phyloP scores from a whole-genome alignment of 2,113 vertebrate species.

The Lamprologus ornatipinnis region DNA sequence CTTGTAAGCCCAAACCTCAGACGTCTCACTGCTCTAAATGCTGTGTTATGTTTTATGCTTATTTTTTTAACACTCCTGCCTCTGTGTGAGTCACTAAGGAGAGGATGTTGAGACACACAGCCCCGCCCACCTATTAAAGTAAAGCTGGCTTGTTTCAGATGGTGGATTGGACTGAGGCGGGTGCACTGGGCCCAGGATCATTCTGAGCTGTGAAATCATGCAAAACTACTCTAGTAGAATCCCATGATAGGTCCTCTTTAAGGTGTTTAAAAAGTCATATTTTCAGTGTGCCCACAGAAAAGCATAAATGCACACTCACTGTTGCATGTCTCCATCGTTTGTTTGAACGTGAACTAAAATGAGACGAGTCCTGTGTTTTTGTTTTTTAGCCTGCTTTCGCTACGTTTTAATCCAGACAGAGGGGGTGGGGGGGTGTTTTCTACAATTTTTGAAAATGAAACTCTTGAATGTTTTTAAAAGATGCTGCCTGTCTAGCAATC shows the following conservation, averaged over 20 bases:
- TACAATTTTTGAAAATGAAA: conserved; percentile 33
- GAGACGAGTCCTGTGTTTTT: neutral
- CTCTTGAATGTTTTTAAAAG: conserved; percentile 65
- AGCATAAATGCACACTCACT: neutral
- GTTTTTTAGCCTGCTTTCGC: neutral
- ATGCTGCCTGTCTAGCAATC: conserved; percentile 69
- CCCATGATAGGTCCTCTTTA: neutral
- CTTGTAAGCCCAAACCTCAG: neutral
- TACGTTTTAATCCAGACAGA: neutral
- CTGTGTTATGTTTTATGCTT: neutral
- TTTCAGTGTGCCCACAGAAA: neutral
- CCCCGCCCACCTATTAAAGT: neutral
- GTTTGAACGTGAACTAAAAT: conserved; percentile 23
- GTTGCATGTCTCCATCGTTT: conserved; percentile 26
- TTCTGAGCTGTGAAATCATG: neutral
- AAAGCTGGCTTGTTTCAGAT: neutral
- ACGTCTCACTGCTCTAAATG: neutral
- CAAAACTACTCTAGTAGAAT: neutral
- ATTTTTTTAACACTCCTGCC: neutral
- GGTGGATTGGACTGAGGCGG: neutral
- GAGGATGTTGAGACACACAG: neutral
- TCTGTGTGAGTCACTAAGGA: neutral
- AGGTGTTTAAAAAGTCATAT: neutral
- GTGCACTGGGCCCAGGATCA: neutral
- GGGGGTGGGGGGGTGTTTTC: conserved; percentile 9